Evolutionary conservation across 2,797 vertebrate genomes (phyloP), one percentile per base, ranked within the genome.

Genomic region (Semotilus atromaculatus): DNA sequence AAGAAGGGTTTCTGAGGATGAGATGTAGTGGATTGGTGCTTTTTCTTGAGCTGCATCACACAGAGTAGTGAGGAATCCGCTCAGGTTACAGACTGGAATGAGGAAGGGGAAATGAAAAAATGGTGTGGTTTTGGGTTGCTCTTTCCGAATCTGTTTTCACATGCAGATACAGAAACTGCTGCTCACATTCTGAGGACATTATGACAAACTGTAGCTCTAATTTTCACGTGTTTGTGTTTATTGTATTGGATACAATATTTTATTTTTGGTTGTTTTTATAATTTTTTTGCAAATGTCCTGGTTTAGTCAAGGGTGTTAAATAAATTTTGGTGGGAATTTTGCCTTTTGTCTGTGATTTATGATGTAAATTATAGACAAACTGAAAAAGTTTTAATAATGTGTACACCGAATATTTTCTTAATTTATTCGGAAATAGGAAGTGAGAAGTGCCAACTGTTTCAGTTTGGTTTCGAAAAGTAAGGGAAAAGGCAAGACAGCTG

Each of bases 1-100:
- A 95, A 95, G 86, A 97, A 96, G 87, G 91, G 94, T 53, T 36
- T 89, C 5, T 92, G 83, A 91, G n/a, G 67, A 85, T 48, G 85
- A 68, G 31, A 36, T 85, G 26, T 11, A 5, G 7, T 36, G 34
- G n/a, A 36, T 77, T n/a, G 8, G 43, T 9, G 34, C 38, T 71
- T 34, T 48, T 26, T 48, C 4, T 67, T 26, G 26, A 68, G 51
- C 64, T 72, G 21, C 23, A 6, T 29, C 26, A 60, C 66, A 55
- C 43, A 66, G 62, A 66, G 45, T 18, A 13, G 1, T 8, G 1
- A 19, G 36, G 51, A 18, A 62, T 72, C 75, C 26, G 62, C 19
- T 45, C 29, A n/a, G 16, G 66, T 72, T 71, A 60, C 21, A 58
- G 14, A 21, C 26, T 45, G 75, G 29, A 79, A 84, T 26, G 67